Evolutionary conservation across 2,113 vertebrate species (phyloP).

Genomic region (Apaloderma vittatum): DNA sequence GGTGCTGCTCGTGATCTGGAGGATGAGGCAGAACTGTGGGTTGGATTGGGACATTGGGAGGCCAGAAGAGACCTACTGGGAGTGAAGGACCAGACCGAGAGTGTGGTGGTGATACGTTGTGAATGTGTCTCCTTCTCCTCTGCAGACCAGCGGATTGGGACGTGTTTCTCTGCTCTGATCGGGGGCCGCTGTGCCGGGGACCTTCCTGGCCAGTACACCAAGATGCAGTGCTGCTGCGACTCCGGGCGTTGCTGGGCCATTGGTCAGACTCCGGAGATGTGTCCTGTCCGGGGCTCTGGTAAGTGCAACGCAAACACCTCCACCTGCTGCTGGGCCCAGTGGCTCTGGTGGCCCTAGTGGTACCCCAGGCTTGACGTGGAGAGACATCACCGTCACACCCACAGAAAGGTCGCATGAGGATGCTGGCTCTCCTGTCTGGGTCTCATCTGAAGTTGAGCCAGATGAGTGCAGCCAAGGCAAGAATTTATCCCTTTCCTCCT

Average conservation of each 20-base stretch:
- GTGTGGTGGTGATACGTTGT: accelerated
- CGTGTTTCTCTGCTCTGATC: conserved; percentile 91
- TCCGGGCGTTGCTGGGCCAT: conserved; percentile 94
- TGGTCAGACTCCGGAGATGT: conserved; percentile 92
- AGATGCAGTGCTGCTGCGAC: conserved; percentile 96
- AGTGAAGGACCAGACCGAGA: accelerated
- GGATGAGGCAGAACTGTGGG: not conserved
- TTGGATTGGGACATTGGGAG: not conserved
- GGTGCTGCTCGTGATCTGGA: not conserved
- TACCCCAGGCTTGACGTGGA: not conserved
- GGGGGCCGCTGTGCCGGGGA: conserved; percentile 92
- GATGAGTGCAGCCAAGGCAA: not conserved
- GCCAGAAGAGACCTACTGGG: accelerated
- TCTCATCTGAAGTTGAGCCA: not conserved
- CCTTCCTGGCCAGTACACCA: conserved; percentile 89
- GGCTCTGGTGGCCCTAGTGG: not conserved
- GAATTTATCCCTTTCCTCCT: not conserved
- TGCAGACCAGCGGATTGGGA: conserved; percentile 92
- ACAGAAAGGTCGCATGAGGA: not conserved
- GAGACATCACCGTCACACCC: no score
- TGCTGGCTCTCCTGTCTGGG: not conserved
- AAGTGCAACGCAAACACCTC: conserved; percentile 30
- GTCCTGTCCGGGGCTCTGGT: conserved; percentile 93
- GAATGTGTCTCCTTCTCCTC: not conserved
- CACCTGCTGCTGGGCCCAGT: not conserved